Conservation (phyloP, 1,140 invertebrate species). For the Tetranychus cinnabarinus region DNA sequence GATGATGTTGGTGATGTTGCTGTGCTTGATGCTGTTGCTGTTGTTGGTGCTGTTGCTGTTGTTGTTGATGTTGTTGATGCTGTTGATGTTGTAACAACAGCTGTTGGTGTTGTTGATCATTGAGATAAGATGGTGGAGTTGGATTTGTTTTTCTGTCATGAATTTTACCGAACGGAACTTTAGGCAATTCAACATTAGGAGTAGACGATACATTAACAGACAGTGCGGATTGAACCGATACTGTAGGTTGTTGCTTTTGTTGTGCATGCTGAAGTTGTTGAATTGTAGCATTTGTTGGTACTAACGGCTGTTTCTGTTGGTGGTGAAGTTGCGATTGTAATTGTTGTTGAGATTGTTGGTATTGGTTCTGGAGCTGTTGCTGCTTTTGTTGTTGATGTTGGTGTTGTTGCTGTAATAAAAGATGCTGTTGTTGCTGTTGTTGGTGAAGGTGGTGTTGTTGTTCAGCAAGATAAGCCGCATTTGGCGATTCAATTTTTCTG, state of each 20-base stretch:
- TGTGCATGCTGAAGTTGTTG: conserved; percentile 13
- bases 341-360: neutral
- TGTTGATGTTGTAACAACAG: neutral
- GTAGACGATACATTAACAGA: neutral
- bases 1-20: neutral
- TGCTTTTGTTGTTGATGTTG: conserved; percentile 4
- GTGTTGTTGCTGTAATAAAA: conserved; percentile 4
- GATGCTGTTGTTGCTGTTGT: neutral
- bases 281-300: conserved; percentile 12
- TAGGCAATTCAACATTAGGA: no score
- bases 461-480: no score
- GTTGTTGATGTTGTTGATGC: no score
- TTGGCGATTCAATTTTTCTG: no score
- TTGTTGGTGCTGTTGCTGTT: neutral
- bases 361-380: neutral
- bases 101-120: neutral
- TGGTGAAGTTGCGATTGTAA: neutral
- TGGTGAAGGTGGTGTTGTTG: neutral
- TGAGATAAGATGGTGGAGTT: conserved; percentile 23
- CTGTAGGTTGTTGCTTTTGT: conserved; percentile 9
- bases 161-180: no score
- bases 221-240: conserved; percentile 12
- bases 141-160: no score
- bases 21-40: neutral
- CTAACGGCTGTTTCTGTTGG: neutral